Evolutionary conservation across 2,113 vertebrate genomes (phyloP).

Genomic region (Rhombomys opimus): DNA sequence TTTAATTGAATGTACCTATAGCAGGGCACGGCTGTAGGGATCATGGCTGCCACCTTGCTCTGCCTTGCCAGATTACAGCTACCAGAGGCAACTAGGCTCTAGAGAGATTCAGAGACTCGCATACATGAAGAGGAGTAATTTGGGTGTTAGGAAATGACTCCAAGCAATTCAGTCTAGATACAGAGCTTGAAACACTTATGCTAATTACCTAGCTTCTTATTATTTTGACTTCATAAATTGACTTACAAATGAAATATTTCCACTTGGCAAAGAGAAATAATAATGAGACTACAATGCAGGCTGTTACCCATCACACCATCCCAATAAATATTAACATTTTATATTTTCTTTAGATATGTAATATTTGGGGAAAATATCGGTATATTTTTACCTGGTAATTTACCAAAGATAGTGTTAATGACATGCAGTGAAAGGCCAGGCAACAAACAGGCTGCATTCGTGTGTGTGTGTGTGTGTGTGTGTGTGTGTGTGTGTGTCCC

Average conservation of each 20-base stretch:
- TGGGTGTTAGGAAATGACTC: not conserved
- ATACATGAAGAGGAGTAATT: not conserved
- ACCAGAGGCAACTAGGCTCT: not conserved
- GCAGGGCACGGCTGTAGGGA: not conserved
- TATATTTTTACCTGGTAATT: not conserved
- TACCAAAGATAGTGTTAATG: not conserved
- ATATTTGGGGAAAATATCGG: not conserved
- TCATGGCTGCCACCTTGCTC: not conserved
- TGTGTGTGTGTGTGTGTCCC: not conserved
- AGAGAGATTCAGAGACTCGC: not conserved
- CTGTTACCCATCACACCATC: not conserved
- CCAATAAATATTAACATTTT: conserved; percentile 1
- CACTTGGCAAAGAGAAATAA: not conserved
- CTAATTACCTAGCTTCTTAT: not conserved
- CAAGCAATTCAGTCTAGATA: not conserved
- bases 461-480: not conserved
- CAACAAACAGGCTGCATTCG: not conserved
- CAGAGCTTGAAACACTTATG: not conserved
- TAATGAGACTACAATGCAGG: conserved; percentile 26
- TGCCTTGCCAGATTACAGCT: not conserved
- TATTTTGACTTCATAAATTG: conserved; percentile 12
- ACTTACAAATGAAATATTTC: conserved; percentile 38
- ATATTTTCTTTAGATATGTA: conserved; percentile 24
- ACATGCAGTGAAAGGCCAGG: not conserved
- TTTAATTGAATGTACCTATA: not conserved